A percentile compares a stretch with the other conserved stretches of the same genome.
Evolutionary conservation across 2,113 vertebrate species (phyloP).

Genomic region (Neolamprologus cancellatus): DNA sequence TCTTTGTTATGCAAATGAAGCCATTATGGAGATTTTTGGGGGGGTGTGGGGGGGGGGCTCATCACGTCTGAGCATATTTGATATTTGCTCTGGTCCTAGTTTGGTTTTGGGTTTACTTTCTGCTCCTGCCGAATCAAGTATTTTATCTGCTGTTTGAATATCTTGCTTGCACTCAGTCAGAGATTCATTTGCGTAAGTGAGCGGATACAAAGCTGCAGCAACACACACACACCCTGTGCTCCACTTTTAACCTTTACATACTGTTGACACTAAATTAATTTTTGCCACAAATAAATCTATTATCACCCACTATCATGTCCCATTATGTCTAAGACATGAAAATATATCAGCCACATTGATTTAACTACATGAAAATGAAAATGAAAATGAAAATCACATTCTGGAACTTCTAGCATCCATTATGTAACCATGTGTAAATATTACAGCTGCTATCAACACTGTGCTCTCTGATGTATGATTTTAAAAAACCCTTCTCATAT

Average conservation of each 20-base stretch:
- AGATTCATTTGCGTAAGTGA: slow-evolving; percentile 50
- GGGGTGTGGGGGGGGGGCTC: neutral
- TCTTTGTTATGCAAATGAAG: slow-evolving; percentile 57
- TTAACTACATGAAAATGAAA: neutral
- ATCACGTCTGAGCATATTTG: slow-evolving; percentile 39
- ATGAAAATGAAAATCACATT: neutral
- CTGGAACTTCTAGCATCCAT: neutral
- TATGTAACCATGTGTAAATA: neutral
- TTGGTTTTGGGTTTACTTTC: neutral
- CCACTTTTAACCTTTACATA: slow-evolving; percentile 21
- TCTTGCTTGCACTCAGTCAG: slow-evolving; percentile 25
- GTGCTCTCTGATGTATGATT: neutral
- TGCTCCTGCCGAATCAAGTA: neutral
- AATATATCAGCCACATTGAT: neutral
- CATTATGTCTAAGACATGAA: neutral
- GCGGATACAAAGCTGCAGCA: slow-evolving; percentile 48
- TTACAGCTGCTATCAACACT: neutral
- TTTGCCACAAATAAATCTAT: neutral
- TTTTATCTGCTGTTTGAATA: slow-evolving; percentile 51
- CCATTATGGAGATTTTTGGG: neutral
- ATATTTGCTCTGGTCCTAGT: slow-evolving; percentile 30
- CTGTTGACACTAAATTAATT: neutral
- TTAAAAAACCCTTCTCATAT: fast-evolving
- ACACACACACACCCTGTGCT: slow-evolving; percentile 2
- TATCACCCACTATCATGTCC: neutral